A percentile compares a stretch with the other conserved stretches of the same genome.
Conservation (phyloP, 2,113 vertebrate species). For the Halichoeres trimaculatus region DNA sequence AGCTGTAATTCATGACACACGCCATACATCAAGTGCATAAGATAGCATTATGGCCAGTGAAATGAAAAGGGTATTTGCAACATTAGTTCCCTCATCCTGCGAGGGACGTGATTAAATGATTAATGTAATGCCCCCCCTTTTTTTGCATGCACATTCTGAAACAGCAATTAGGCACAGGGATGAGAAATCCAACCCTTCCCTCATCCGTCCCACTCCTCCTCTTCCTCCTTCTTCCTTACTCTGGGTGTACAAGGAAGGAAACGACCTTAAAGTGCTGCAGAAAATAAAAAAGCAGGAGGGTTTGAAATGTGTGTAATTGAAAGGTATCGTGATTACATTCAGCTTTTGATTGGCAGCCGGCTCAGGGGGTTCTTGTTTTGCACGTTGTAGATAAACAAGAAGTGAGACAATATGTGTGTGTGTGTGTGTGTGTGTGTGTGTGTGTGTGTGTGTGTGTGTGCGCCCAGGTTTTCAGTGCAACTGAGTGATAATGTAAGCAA, state of each 20-base stretch:
- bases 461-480: constrained; percentile 28
- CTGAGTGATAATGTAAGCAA: constrained; percentile 31
- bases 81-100: constrained; percentile 99
- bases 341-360: constrained; percentile 92
- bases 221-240: constrained; percentile 64
- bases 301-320: constrained; percentile 94
- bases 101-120: constrained; percentile 99
- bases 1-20: constrained; percentile 99
- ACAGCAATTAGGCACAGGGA: constrained; percentile 98
- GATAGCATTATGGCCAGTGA: constrained; percentile 99
- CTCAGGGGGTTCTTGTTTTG: constrained; percentile 89
- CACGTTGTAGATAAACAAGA: constrained; percentile 92
- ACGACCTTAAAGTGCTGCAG: constrained; percentile 89
- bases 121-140: constrained; percentile 95
- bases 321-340: constrained; percentile 89
- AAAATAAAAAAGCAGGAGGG: constrained; percentile 91
- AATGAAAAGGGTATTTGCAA: constrained; percentile 99
- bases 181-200: constrained; percentile 86
- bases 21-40: constrained; percentile 99
- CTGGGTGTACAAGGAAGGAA: constrained; percentile 88
- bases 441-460: no score
- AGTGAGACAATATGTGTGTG: constrained; percentile 81
- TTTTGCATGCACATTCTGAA: constrained; percentile 98
- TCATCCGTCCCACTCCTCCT: constrained; percentile 32
- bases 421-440: constrained; percentile 62